Evolutionary conservation across 2,888 invertebrate genomes (phyloP).

Genomic region (Baccha elongata): DNA sequence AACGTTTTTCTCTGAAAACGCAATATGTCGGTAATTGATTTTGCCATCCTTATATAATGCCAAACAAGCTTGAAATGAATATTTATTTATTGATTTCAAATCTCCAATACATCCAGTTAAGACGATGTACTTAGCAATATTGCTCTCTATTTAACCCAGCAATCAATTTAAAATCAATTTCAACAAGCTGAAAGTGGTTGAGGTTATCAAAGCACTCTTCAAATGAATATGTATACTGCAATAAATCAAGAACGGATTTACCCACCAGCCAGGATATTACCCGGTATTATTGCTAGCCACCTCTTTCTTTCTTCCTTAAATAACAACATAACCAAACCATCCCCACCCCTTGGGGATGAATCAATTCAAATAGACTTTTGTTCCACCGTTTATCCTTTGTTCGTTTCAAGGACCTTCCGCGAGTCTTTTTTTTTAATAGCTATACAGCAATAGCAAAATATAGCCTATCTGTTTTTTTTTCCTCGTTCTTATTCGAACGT

Average conservation of each 20-base stretch:
- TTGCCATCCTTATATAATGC: no score
- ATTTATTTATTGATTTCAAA: slow-evolving; percentile 23
- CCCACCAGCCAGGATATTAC: slow-evolving; percentile 36
- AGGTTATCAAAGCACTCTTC: slow-evolving; percentile 56
- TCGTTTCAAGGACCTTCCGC: slow-evolving; percentile 33
- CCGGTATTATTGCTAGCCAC: slow-evolving; percentile 27
- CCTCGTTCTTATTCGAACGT: slow-evolving; percentile 5
- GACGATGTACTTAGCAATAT: slow-evolving; percentile 42
- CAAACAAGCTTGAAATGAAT: not conserved
- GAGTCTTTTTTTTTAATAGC: not conserved
- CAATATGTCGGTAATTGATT: no score
- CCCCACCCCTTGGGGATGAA: slow-evolving; percentile 42
- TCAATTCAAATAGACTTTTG: slow-evolving; percentile 52
- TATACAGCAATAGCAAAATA: not conserved
- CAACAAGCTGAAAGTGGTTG: slow-evolving; percentile 31
- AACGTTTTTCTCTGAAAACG: no score
- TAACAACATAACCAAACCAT: slow-evolving; percentile 13
- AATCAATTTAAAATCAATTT: slow-evolving; percentile 68
- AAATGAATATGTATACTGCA: slow-evolving; percentile 47
- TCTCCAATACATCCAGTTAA: slow-evolving; percentile 48
- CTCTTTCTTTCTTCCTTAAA: slow-evolving; percentile 26
- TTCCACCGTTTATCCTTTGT: not conserved
- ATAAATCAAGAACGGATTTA: slow-evolving; percentile 69
- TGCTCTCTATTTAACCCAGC: slow-evolving; percentile 40
- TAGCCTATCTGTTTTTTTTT: not conserved